Conservation (phyloP, 1,140 invertebrate genomes). For the Pseudachorutes palmiensis region DNA sequence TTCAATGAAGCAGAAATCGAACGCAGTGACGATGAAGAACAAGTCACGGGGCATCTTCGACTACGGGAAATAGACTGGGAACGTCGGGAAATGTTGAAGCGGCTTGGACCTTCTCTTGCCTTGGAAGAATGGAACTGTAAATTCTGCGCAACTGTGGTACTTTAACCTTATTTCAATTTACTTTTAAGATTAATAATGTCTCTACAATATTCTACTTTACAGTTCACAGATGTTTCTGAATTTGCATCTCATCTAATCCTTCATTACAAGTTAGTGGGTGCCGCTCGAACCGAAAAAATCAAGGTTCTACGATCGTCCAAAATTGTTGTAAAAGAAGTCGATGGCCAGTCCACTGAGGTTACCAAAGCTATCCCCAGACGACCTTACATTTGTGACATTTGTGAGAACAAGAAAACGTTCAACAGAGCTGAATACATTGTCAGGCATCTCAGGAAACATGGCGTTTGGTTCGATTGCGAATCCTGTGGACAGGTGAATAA, state of each 20-base stretch:
- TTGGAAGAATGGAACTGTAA: conserved; percentile 28
- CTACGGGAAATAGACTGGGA: not conserved
- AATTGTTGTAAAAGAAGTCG: not conserved
- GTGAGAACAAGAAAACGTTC: conserved; percentile 45
- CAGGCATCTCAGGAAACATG: no score
- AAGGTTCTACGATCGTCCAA: not conserved
- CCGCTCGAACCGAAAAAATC: conserved; percentile 29
- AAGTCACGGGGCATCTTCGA: no score
- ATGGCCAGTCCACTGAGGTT: not conserved
- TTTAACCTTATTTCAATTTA: conserved; percentile 5
- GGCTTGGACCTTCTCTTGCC: conserved; percentile 11
- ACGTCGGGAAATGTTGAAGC: not conserved
- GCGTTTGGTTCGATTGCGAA: no score
- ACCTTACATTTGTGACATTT: conserved; percentile 49
- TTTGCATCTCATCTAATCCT: conserved; percentile 42
- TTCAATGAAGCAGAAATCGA: not conserved
- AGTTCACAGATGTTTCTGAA: not conserved
- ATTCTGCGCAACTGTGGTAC: conserved; percentile 22
- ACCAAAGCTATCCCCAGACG: conserved; percentile 13
- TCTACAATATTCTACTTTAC: conserved; percentile 10
- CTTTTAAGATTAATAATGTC: not conserved
- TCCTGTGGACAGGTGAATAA: no score
- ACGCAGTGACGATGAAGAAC: not conserved
- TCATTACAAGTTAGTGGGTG: conserved; percentile 40
- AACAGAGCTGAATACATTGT: conserved; percentile 45